Evolutionary conservation across 2,113 vertebrate genomes (phyloP), one percentile per base, ranked within the genome.

Genomic region (Charadrius vociferus): DNA sequence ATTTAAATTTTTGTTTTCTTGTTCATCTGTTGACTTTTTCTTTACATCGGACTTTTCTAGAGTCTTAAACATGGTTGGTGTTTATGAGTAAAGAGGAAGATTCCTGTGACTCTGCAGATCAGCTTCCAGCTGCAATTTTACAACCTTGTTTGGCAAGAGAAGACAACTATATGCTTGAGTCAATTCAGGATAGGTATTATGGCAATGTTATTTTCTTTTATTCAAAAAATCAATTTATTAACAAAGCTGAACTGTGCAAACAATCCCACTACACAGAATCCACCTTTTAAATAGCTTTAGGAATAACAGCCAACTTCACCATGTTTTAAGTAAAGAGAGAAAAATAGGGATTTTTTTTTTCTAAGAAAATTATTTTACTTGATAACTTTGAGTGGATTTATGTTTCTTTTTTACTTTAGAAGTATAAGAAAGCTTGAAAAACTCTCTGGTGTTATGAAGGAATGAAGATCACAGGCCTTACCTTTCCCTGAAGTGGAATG

Each of bases 341-440:
- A 53, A 65, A 81, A 26, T 2, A 0, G 1, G 2, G 3, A 3
- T 14, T 56, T 78, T 21, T 24, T 80, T 34, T 29, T 29, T 0
- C 1, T 2, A n/a, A 81, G 36, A 24, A 52, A 55, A 63, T 62
- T 63, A 36, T 52, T 87, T 83, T 68, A 50, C 34, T 52, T 53
- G 22, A 5, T 36, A 12, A 34, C 26, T 84, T 70, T 29, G n/a
- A 45, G 18, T 58, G 12, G 19, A 26, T 53, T 88, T 37, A 19
- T 75, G 23, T 16, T 93, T 63, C 29, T 91, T 80, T 43, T 63
- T 34, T 49, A 19, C 55, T 5, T 68, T 67, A 50, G 37, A 91
- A 72, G 3, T 41, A 41, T 32, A 37, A 89, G n/a, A 72, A 83
- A 77, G 16, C 36, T 83, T 65, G 24, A 50, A 63, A 49, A 86